Base-by-base conservation (phyloP, 2,888 invertebrate genomes). In the Pristionchus mayeri region DNA sequence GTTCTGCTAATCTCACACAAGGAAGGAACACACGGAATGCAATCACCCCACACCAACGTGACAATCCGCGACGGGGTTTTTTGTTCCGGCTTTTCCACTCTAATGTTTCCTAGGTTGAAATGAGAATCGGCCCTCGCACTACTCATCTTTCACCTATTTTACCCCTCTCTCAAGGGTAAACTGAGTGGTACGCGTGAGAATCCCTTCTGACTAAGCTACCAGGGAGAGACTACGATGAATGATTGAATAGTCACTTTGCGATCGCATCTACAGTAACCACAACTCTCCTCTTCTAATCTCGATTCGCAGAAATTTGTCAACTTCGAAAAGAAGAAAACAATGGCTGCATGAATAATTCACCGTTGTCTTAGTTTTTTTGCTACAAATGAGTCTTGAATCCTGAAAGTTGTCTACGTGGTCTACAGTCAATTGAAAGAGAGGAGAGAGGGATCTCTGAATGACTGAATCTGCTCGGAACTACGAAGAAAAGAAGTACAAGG, bases 131-230 rank as follows among this genome's bases (percentile, higher is more conserved):
- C 57, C 27, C 57, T 60, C 27, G 27, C 11, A 60, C 24, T 60
- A 60, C 57, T 60, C 57, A 60, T 60, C 57, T 60, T 60, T 60
- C 57, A 60, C 57, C 57, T 60, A 60, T 60, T 60, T 60, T 60
- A 60, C 57, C 57, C 30, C 57, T 60, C 57, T 60, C 27, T 60
- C 57, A 27, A 60, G 27, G 57, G 57, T 24, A 30, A 60, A 60
- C 27, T 52, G 57, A 60, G 57, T 60, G 57, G 57, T 60, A 30
- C 57, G 30, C 30, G 57, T 60, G 57, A 30, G 57, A 60, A 54
- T 27, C 27, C 24, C 27, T 27, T 27, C 57, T 60, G 57, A 60
- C 57, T 60, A 60, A 13, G n/a, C 52, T n/a, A n/a, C n/a, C 16
- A 9, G 16, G 52, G 52, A 18, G 52, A 30, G 57, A 60, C 57